A percentile compares a stretch with the other conserved stretches of the same genome.
Conservation (phyloP, 37 sponge, comb jelly and placozoan genomes). For the Tethya wilhelma region DNA sequence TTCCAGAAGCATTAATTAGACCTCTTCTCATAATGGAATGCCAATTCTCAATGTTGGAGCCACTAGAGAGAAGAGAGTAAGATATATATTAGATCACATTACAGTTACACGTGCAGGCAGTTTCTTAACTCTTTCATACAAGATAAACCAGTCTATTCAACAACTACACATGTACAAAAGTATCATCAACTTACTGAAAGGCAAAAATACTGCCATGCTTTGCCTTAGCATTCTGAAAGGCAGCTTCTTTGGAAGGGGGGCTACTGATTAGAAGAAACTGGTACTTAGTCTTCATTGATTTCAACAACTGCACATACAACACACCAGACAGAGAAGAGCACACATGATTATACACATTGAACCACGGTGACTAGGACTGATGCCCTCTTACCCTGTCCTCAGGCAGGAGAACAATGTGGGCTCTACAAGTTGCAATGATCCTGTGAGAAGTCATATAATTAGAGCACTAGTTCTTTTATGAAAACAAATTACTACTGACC, state of each 20-base stretch:
- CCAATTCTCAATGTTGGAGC: constrained; percentile 87
- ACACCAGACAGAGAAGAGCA: neutral
- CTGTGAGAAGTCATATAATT: constrained; percentile 10
- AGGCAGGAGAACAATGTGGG: constrained; percentile 76
- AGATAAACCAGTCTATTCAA: no score
- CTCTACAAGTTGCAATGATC: constrained; percentile 82
- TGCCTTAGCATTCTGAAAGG: constrained; percentile 61
- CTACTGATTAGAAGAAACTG: constrained; percentile 85
- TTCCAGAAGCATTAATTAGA: constrained; percentile 85
- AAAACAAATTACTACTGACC: constrained; percentile 31
- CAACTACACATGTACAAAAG: no score
- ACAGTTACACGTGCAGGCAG: no score
- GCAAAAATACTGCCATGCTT: constrained; percentile 75
- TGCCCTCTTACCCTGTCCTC: constrained; percentile 38
- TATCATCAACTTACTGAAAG: constrained; percentile 67
- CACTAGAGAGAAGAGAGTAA: constrained; percentile 46
- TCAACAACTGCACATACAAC: constrained; percentile 30
- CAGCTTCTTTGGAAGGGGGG: constrained; percentile 84
- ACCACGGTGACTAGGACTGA: no score
- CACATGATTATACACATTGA: no score
- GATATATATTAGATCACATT: neutral
- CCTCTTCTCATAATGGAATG: constrained; percentile 87
- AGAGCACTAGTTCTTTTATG: neutral
- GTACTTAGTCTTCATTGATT: constrained; percentile 76
- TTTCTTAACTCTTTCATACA: no score